A percentile compares a stretch with the other conserved stretches of the same genome.
Evolutionary conservation across 2,797 vertebrate genomes (phyloP).

Genomic region (Choloepus didactylus): DNA sequence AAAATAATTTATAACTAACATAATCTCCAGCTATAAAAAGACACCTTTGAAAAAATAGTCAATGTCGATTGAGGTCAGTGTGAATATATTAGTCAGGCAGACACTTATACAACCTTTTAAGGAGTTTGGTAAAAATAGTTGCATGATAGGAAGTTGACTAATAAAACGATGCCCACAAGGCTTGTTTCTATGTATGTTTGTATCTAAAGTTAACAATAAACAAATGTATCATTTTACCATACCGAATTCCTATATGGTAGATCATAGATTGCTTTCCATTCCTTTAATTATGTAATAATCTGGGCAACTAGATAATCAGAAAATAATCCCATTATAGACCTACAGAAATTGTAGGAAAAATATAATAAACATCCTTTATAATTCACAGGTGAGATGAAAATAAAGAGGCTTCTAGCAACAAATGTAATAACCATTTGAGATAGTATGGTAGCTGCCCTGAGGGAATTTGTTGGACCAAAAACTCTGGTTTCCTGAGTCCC

Average conservation of each 20-base stretch:
- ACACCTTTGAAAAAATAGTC: not conserved
- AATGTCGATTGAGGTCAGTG: not conserved
- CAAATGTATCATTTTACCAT: not conserved
- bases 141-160: not conserved
- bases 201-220: conserved; percentile 11
- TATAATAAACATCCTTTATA: not conserved
- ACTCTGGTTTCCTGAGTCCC: not conserved
- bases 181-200: not conserved
- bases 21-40: not conserved
- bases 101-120: not conserved
- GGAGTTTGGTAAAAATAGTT: conserved; percentile 8
- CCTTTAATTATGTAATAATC: conserved; percentile 36
- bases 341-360: not conserved
- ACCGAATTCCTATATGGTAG: not conserved
- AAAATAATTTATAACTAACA: not conserved
- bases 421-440: not conserved
- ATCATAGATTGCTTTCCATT: not conserved
- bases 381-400: not conserved
- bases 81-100: not conserved
- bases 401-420: not conserved
- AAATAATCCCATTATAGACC: not conserved
- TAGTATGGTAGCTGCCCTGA: not conserved
- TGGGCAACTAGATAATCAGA: not conserved
- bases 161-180: not conserved
- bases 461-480: not conserved